Percentiles rank a stretch among this genome's conserved stretches.
Conservation (phyloP, 2,113 vertebrate species). For the Bombycilla garrulus region DNA sequence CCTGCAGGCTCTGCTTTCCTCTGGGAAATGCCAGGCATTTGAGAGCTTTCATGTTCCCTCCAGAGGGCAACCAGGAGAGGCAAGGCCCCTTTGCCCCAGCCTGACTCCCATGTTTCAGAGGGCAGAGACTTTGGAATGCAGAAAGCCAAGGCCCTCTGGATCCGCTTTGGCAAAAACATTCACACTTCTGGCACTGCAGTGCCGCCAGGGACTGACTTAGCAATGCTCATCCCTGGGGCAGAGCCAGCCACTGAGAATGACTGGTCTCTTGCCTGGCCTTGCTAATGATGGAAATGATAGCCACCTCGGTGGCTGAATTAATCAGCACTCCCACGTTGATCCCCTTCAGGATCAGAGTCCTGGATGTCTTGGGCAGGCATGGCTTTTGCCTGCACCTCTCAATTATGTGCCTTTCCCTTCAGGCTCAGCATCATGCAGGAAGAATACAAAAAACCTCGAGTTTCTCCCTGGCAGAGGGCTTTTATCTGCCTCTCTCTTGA, state of each 20-base stretch:
- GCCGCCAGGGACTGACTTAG: neutral
- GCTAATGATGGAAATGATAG: neutral
- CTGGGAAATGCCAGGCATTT: rapidly evolving
- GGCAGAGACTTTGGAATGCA: neutral
- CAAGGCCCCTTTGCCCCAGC: neutral
- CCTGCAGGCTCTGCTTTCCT: neutral
- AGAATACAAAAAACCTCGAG: neutral
- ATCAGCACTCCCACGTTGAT: neutral
- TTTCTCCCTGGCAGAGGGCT: neutral
- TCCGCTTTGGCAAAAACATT: neutral
- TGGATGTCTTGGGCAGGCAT: neutral
- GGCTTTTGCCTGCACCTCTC: neutral
- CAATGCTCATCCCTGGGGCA: neutral
- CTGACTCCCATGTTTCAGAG: neutral
- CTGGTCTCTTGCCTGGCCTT: neutral
- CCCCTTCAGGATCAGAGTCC: neutral
- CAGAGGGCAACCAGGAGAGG: neutral
- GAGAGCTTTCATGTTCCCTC: neutral
- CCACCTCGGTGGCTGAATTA: neutral
- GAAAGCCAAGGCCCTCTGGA: neutral
- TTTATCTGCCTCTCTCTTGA: neutral
- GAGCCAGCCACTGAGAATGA: neutral
- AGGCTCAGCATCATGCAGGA: neutral
- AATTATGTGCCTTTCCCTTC: neutral
- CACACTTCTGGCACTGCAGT: rapidly evolving